phyloP scores from a whole-genome alignment of 2,797 vertebrate species.

The Sebastes iracundus region DNA sequence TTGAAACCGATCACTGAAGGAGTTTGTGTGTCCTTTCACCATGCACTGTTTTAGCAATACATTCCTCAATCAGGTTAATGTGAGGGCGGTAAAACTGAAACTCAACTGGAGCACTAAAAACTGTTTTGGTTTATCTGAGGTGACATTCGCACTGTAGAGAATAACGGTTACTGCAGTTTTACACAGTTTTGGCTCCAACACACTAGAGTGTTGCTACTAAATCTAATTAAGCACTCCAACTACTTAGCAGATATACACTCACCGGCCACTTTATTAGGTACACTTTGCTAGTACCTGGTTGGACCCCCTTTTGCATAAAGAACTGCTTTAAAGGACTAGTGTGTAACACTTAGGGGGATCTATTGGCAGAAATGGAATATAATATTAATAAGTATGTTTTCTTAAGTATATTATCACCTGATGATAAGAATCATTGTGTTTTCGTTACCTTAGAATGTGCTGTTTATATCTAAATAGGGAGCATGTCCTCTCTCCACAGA shows the following conservation, averaged over 20 bases:
- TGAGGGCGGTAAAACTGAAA: background rate
- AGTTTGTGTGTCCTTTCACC: conserved; percentile 29
- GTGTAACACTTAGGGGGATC: too few species aligned
- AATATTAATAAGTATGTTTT: too few species aligned
- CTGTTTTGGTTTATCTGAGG: background rate
- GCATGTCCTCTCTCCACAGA: fast-evolving
- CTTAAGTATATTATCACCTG: too few species aligned
- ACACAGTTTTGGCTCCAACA: background rate
- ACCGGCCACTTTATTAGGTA: background rate
- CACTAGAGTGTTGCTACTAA: background rate
- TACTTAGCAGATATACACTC: background rate
- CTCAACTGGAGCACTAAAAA: background rate
- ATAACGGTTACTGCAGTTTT: background rate
- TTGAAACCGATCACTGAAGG: conserved; percentile 30
- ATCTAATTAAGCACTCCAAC: background rate
- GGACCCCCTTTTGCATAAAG: background rate
- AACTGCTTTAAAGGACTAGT: too few species aligned
- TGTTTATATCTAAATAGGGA: too few species aligned
- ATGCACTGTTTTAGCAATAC: conserved; percentile 20
- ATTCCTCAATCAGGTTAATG: background rate
- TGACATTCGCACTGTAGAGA: background rate
- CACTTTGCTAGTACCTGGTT: background rate
- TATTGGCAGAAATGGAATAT: too few species aligned
- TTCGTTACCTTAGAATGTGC: too few species aligned
- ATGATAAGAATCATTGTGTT: too few species aligned